These are phyloP conservation scores for Chelidonichthys spinosus DNA, from an alignment of 2,797 vertebrate species.

Conservation along the genomic window DNA sequence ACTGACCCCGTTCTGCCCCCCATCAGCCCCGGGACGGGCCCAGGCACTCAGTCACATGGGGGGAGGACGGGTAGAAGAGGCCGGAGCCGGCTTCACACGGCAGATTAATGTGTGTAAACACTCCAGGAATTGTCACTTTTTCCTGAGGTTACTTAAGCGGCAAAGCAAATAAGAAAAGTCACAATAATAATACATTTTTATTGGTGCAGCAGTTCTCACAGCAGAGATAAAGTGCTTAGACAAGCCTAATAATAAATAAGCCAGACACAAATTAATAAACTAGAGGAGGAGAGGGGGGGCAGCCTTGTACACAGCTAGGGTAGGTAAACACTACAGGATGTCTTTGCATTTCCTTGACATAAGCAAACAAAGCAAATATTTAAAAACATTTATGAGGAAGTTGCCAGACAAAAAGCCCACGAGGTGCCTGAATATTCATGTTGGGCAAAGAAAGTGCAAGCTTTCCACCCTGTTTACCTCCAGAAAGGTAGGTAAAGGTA, in stretches of 20 bases:
- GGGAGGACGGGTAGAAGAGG: conserved; percentile 20
- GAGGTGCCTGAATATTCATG: conserved; percentile 40
- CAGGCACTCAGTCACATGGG: conserved; percentile 57
- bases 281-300: conserved; percentile 11
- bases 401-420: conserved; percentile 31
- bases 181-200: conserved; percentile 67
- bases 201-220: conserved; percentile 57
- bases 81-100: conserved; percentile 55
- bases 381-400: conserved; percentile 26
- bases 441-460: not conserved
- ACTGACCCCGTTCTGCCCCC: conserved; percentile 68
- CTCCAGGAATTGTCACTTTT: conserved; percentile 70
- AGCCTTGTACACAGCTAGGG: conserved; percentile 44
- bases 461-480: not conserved
- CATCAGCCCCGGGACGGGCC: conserved; percentile 69
- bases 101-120: conserved; percentile 76
- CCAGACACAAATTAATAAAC: conserved; percentile 66
- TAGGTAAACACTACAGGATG: conserved; percentile 62
- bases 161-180: conserved; percentile 71
- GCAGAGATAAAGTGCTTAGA: conserved; percentile 68
- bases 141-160: conserved; percentile 59
- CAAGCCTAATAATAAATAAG: conserved; percentile 65
- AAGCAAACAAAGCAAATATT: conserved; percentile 43
- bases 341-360: conserved; percentile 43
- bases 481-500: not conserved